Evolutionary conservation across 1,140 invertebrate genomes (phyloP), one percentile per base, ranked within the genome.

Genomic region (Euura lappo): DNA sequence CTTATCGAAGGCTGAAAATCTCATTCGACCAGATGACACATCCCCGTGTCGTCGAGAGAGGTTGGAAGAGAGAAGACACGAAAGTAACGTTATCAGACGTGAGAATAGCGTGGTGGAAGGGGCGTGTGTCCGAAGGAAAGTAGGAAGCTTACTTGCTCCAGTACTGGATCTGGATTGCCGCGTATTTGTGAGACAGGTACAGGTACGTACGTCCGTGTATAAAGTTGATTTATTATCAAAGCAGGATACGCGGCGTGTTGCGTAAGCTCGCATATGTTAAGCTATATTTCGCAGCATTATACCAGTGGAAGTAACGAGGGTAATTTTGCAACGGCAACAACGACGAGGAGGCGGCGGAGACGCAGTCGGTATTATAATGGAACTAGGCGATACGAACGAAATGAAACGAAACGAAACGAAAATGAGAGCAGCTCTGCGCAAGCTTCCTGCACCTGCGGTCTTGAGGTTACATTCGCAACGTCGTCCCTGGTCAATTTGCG

Each of bases 401-500:
- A 28, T 1, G 28, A 28, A 8, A 60, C 10, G 8, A 60, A 60
- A 60, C 51, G 51, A 11, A n/a, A n/a, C 51, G 51, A 60, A 60
- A n/a, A 60, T 8, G 51, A 60, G 51, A 28, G 28, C 28, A 28
- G 28, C 28, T 28, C 28, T 28, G 28, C 28, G 28, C 28, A 28
- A 28, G 28, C 28, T n/a, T 60, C 6, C 51, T 60, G 51, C 51
- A 60, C 51, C 51, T 60, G 51, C 51, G 51, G 13, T 60, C 10
- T 3, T 6, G 13, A n/a, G 51, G 51, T 60, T 60, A 60, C 51
- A 60, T n/a, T 8, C 8, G 13, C 51, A 60, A 4, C 51, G 4
- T 60, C 51, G 51, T 60, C 10, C 80, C 77, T 81, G 83, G 84
- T 86, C 86, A 87, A 87, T 87, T 87, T 87, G 86, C 84, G 86